Conservation (phyloP, 2,888 invertebrate species). For the Oegoconia quadripuncta region DNA sequence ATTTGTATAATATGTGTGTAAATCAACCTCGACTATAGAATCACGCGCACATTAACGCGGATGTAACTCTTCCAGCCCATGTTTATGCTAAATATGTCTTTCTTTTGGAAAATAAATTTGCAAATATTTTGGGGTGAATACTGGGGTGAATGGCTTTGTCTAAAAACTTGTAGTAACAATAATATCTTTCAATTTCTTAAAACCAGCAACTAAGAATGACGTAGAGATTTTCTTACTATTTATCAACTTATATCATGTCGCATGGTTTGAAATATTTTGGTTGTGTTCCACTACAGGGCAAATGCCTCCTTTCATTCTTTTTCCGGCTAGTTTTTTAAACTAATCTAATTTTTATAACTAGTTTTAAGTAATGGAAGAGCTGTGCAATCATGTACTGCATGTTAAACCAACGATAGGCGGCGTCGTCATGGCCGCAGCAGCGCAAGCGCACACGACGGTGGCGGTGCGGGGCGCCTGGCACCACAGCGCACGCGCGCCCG, state of each 20-base stretch:
- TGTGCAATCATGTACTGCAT: slow-evolving; percentile 66
- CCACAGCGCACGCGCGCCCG: slow-evolving; percentile 64
- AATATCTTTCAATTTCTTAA: no score
- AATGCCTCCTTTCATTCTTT: no score
- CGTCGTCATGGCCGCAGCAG: slow-evolving; percentile 38
- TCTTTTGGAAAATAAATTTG: slow-evolving; percentile 38
- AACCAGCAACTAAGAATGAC: no score
- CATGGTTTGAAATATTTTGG: no score
- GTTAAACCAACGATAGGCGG: slow-evolving; percentile 41
- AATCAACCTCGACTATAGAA: slow-evolving; percentile 54
- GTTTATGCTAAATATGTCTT: slow-evolving; percentile 66
- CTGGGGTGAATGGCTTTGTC: no score
- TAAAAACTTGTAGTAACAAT: no score
- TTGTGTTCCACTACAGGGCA: background rate
- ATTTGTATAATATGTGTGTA: slow-evolving; percentile 68
- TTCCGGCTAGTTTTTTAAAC: no score
- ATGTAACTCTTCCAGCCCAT: slow-evolving; percentile 54
- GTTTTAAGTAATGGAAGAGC: slow-evolving; percentile 28
- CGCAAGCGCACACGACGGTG: no score
- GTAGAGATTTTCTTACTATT: no score
- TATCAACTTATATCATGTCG: no score
- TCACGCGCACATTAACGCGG: slow-evolving; percentile 41
- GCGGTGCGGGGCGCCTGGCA: slow-evolving; percentile 17
- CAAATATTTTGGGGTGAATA: slow-evolving; percentile 40
- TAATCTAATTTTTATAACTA: background rate